phyloP scores from a whole-genome alignment of 1,140 invertebrate species.

The Onthophagus taurus region DNA sequence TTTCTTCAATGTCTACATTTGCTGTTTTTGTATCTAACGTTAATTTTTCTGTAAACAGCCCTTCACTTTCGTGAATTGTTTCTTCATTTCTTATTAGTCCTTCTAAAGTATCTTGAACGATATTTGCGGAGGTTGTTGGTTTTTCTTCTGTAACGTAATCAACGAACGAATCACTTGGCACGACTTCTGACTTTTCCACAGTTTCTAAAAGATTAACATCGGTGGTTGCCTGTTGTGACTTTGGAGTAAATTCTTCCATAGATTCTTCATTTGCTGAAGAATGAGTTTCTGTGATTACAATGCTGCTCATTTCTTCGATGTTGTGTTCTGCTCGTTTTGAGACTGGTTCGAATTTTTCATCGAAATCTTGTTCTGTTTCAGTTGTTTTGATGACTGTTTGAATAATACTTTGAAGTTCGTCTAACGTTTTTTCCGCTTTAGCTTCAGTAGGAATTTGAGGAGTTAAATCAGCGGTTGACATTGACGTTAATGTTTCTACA shows the following conservation, averaged over 20 bases:
- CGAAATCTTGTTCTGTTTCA: conserved; percentile 31
- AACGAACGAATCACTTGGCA: conserved; percentile 19
- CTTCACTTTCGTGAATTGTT: conserved; percentile 24
- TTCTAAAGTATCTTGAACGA: conserved; percentile 13
- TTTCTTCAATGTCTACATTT: conserved; percentile 35
- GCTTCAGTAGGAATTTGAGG: conserved; percentile 19
- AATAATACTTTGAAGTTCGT: conserved; percentile 22
- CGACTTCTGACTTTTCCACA: conserved; percentile 22
- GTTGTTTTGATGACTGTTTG: conserved; percentile 22
- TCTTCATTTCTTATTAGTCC: conserved; percentile 10
- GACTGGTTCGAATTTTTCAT: conserved; percentile 24
- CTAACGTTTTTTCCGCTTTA: conserved; percentile 21
- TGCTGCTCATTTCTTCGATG: conserved; percentile 38
- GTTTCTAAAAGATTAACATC: conserved; percentile 27
- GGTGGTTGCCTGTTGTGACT: conserved; percentile 33
- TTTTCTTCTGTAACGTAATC: conserved; percentile 13
- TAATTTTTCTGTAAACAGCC: conserved; percentile 18
- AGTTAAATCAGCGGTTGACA: conserved; percentile 18
- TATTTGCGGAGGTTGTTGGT: neutral
- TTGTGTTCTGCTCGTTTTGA: conserved; percentile 35
- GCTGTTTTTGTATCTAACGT: conserved; percentile 27
- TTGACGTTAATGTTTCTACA: conserved; percentile 32
- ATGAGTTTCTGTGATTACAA: conserved; percentile 40
- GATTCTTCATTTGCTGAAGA: conserved; percentile 37
- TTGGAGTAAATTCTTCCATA: conserved; percentile 25